phyloP scores from a whole-genome alignment of 2,888 invertebrate species.

The Rhingia rostrata region DNA sequence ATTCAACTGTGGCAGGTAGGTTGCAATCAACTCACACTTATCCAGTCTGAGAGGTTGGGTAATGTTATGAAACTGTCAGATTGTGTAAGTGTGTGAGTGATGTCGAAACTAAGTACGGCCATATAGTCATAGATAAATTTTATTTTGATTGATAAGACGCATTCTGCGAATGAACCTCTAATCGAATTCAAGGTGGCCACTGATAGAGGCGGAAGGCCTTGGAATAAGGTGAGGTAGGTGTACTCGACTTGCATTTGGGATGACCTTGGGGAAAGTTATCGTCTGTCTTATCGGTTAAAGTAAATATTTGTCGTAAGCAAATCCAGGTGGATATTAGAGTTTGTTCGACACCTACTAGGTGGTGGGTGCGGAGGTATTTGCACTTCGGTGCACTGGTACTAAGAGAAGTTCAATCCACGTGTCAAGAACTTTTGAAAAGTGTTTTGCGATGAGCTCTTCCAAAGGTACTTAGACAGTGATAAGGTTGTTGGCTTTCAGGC shows the following conservation, averaged over 20 bases:
- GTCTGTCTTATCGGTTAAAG: slow-evolving; percentile 16
- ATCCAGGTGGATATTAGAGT: neutral
- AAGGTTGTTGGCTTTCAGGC: no score
- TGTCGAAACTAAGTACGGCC: neutral
- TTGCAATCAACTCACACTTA: neutral
- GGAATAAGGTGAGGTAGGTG: slow-evolving; percentile 18
- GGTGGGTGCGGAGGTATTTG: no score
- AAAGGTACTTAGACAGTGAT: no score
- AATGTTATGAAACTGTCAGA: slow-evolving; percentile 3
- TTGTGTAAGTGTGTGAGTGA: neutral
- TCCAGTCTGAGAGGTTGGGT: neutral
- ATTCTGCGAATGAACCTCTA: slow-evolving; percentile 22
- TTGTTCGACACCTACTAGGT: no score
- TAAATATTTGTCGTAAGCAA: slow-evolving; percentile 26
- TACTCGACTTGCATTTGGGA: slow-evolving; percentile 32
- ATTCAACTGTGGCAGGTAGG: slow-evolving; percentile 11
- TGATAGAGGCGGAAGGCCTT: slow-evolving; percentile 40
- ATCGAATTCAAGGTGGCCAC: slow-evolving; percentile 23
- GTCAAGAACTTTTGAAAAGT: no score
- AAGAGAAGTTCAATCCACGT: no score
- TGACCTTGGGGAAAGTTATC: slow-evolving; percentile 32
- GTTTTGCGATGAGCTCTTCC: no score
- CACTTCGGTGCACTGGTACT: no score
- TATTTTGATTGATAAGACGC: slow-evolving; percentile 24
- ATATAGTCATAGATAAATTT: slow-evolving; percentile 17